Percentiles rank a stretch among this genome's conserved stretches.
Conservation (phyloP, 2,888 invertebrate genomes). For the Apomyelois bistriatella region DNA sequence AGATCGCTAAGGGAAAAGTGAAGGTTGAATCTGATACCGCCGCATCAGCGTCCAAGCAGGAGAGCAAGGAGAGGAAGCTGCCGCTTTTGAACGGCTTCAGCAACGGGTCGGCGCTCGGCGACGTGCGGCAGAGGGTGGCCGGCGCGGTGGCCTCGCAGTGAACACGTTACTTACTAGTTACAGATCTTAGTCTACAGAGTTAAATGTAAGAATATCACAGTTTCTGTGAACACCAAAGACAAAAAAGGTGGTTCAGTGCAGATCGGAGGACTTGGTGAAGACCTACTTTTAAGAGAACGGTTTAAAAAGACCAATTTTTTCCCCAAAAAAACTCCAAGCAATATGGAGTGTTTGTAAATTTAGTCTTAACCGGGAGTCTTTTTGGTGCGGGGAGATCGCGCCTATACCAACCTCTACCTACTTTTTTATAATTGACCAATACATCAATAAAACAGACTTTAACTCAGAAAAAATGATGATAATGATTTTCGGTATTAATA, state of each 20-base stretch:
- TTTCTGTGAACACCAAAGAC: conserved; percentile 9
- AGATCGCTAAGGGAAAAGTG: conserved; percentile 43
- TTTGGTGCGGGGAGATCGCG: too few relatives aligned
- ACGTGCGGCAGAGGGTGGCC: conserved; percentile 68
- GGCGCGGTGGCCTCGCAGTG: conserved; percentile 72
- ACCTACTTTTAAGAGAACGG: background rate
- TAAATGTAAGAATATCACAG: conserved; percentile 4
- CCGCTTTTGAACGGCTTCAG: conserved; percentile 67
- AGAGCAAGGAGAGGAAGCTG: conserved; percentile 57
- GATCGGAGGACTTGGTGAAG: background rate
- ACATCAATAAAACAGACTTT: too few relatives aligned
- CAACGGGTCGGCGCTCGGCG: conserved; percentile 59
- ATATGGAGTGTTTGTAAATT: too few relatives aligned
- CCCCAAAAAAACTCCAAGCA: too few relatives aligned
- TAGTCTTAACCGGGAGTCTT: too few relatives aligned
- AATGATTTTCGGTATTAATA: background rate
- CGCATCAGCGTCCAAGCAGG: conserved; percentile 29
- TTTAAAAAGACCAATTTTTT: background rate
- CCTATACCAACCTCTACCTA: too few relatives aligned
- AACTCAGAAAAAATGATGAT: too few relatives aligned
- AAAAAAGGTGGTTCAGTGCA: conserved; percentile 1
- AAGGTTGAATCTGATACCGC: conserved; percentile 43
- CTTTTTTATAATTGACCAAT: too few relatives aligned
- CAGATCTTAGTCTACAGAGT: background rate
- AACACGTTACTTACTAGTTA: conserved; percentile 19